Percentiles rank a stretch among this genome's conserved stretches.
These are phyloP conservation scores for Nasonia longicornis DNA, from an alignment of 1,140 invertebrate species.

Conservation along the genomic window DNA sequence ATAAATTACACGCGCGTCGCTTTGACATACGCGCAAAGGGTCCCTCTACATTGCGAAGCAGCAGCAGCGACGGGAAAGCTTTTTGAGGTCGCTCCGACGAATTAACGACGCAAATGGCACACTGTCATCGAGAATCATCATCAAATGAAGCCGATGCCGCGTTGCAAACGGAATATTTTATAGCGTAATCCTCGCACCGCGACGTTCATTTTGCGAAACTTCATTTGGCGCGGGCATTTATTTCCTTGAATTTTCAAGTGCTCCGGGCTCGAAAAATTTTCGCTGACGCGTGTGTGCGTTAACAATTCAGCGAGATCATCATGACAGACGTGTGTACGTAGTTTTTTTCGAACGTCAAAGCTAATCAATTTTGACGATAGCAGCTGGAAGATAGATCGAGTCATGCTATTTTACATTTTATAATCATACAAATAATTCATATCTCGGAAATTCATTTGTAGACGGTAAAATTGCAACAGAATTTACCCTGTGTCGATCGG, in stretches of 20 bases:
- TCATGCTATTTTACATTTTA: too few species aligned
- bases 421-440: neutral
- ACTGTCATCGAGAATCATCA: conserved; percentile 31
- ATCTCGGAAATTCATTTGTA: neutral
- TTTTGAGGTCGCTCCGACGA: conserved; percentile 9
- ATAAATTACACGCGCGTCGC: conserved; percentile 25
- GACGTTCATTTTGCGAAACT: neutral
- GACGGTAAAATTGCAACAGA: neutral
- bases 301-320: neutral
- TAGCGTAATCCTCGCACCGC: conserved; percentile 5
- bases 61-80: neutral
- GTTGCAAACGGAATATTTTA: conserved; percentile 34
- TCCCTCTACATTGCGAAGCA: neutral
- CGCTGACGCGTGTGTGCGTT: neutral
- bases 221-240: neutral
- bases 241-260: neutral
- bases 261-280: neutral
- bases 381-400: too few species aligned
- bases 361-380: too few species aligned
- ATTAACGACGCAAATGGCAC: conserved; percentile 24
- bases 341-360: too few species aligned
- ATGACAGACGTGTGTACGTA: neutral
- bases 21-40: conserved; percentile 1
- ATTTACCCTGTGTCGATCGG: neutral
- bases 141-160: conserved; percentile 34